Conservation (phyloP, 1,140 invertebrate genomes). For the Asbolus verrucosus region DNA sequence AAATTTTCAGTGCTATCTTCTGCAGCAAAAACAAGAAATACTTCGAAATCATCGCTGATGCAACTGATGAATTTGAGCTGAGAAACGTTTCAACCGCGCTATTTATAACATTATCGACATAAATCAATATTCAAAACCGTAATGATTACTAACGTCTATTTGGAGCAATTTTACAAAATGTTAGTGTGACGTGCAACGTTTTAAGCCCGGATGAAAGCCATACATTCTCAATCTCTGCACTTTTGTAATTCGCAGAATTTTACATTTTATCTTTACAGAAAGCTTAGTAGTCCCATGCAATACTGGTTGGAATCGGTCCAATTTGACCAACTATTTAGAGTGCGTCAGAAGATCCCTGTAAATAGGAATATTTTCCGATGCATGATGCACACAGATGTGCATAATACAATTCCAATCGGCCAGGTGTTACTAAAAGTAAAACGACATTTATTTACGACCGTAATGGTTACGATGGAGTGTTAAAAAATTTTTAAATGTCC, state of each 20-base stretch:
- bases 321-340: slow-evolving; percentile 28
- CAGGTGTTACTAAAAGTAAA: slow-evolving; percentile 26
- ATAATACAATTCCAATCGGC: slow-evolving; percentile 19
- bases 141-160: too few relatives aligned
- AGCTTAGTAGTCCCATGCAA: slow-evolving; percentile 7
- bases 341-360: slow-evolving; percentile 24
- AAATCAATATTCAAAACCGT: too few relatives aligned
- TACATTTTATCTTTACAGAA: slow-evolving; percentile 18
- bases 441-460: background rate
- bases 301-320: slow-evolving; percentile 3
- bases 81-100: too few relatives aligned
- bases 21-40: too few relatives aligned
- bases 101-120: too few relatives aligned
- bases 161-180: too few relatives aligned
- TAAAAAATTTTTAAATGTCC: slow-evolving; percentile 18
- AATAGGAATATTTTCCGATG: slow-evolving; percentile 25
- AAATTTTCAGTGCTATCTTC: too few relatives aligned
- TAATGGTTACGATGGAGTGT: slow-evolving; percentile 1
- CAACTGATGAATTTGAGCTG: too few relatives aligned
- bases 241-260: background rate
- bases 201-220: background rate
- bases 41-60: too few relatives aligned
- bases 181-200: too few relatives aligned
- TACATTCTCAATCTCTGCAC: slow-evolving; percentile 1
- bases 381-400: slow-evolving; percentile 28